Conservation (phyloP, 2,113 vertebrate species). For the Brachyhypopomus gauderio region DNA sequence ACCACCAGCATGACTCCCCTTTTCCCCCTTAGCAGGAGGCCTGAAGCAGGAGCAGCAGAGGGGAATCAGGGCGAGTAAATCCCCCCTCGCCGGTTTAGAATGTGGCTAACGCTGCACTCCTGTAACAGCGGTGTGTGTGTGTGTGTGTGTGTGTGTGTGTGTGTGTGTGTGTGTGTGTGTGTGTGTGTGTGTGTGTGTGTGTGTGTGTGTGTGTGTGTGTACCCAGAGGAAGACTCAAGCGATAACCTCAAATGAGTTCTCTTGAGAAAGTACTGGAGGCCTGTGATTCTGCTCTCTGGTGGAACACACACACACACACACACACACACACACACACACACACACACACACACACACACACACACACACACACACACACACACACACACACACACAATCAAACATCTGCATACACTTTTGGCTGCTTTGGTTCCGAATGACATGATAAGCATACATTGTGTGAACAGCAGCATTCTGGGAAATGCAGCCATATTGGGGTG, state of each 20-base stretch:
- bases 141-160: too few relatives aligned
- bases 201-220: too few relatives aligned
- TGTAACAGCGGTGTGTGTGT: too few relatives aligned
- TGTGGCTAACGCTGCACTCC: too few relatives aligned
- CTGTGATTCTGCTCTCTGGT: background rate
- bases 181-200: too few relatives aligned
- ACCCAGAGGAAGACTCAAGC: background rate
- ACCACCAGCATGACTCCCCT: background rate
- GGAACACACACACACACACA: too few relatives aligned
- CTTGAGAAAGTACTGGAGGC: background rate
- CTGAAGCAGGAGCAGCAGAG: background rate
- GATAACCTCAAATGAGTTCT: background rate
- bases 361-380: conserved; percentile 23
- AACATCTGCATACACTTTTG: conserved; percentile 34
- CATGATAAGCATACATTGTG: background rate
- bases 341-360: conserved; percentile 20
- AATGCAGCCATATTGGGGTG: background rate
- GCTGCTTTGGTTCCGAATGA: background rate
- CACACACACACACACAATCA: conserved; percentile 33
- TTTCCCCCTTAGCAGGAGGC: background rate
- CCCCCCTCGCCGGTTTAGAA: background rate
- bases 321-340: conserved; percentile 34
- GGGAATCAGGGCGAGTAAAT: background rate
- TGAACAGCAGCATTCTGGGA: conserved; percentile 22
- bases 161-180: too few relatives aligned